Evolutionary conservation across 2,888 invertebrate genomes (phyloP), one percentile per base, ranked within the genome.

Genomic region (Masnerella sp.): DNA sequence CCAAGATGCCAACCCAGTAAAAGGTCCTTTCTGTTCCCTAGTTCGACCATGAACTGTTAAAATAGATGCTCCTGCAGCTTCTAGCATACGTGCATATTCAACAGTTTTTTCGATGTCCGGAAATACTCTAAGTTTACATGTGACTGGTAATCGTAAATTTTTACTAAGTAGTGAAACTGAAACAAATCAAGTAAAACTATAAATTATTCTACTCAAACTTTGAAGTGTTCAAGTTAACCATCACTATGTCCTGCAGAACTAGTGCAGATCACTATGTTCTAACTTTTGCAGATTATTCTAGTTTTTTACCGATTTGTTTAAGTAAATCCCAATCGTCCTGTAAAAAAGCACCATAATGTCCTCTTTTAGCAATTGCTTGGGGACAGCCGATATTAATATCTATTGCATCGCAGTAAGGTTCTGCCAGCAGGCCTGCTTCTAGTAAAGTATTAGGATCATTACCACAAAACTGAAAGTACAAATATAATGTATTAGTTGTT

Each of bases 301-400:
- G 12, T 38, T 38, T 5, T 15, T 84, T 88, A 96, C 97, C 95
- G 84, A 98, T 97, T 80, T 92, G 90, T 68, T 90, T 88, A 20
- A 99, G 88, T 20, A 98, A 89, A 15, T 93, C 90, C 98, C 98
- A 98, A 81, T 98, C 97, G 83, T 99, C 97, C 89, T 98, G 97
- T 22, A 99, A 90, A 88, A 95, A 99, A 18, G 98, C 93, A 9
- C 99, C 99, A 89, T 99, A 99, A 88, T 93, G 95, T 5, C 99
- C 99, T 79, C 97, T 90, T 85, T 95, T 96, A 0, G 99, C 99
- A 81, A 99, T 99, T 14, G 96, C 94, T 88, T 99, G 99, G 0
- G 99, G 99, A 88, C 99, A 99, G 2, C 99, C 99, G 74, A 99
- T 91, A 89, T 99, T 99, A 54, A 99, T 91, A 88, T 99, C 99